Evolutionary conservation across 2,113 vertebrate species (phyloP).

Genomic region (Tupaia tana): DNA sequence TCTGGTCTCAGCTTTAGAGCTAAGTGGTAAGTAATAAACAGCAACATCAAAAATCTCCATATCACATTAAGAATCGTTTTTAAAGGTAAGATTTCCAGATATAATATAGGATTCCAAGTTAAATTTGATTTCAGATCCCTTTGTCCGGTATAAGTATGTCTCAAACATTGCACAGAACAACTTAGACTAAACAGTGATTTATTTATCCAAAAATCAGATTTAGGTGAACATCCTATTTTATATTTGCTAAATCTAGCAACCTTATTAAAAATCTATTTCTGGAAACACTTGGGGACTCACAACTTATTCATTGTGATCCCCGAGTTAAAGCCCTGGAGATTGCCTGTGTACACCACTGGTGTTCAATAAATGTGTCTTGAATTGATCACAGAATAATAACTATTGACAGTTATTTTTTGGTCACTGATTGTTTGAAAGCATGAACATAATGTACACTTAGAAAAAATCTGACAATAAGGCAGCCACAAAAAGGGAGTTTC

Average conservation of each 20-base stretch:
- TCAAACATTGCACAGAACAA: constrained; percentile 12
- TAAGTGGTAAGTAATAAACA: neutral
- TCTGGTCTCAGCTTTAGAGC: constrained; percentile 17
- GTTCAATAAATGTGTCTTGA: constrained; percentile 74
- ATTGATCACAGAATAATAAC: constrained; percentile 54
- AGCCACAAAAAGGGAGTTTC: constrained; percentile 51
- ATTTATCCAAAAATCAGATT: constrained; percentile 35
- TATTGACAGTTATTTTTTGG: constrained; percentile 66
- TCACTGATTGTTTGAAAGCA: constrained; percentile 58
- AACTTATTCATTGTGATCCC: neutral
- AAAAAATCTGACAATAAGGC: constrained; percentile 66
- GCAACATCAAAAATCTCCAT: constrained; percentile 8
- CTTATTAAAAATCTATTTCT: constrained; percentile 34
- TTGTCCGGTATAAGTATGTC: neutral
- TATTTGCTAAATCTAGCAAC: constrained; percentile 48
- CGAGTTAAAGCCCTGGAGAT: constrained; percentile 41
- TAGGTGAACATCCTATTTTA: neutral
- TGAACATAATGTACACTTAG: constrained; percentile 49
- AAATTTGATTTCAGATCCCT: constrained; percentile 15
- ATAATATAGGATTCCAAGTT: neutral
- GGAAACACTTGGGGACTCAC: constrained; percentile 5
- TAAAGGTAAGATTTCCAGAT: neutral
- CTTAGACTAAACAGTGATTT: neutral
- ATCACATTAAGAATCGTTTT: constrained; percentile 46
- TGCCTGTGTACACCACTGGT: constrained; percentile 43